Conservation (phyloP, 2,888 invertebrate genomes). For the Meghimatium bilineatum region DNA sequence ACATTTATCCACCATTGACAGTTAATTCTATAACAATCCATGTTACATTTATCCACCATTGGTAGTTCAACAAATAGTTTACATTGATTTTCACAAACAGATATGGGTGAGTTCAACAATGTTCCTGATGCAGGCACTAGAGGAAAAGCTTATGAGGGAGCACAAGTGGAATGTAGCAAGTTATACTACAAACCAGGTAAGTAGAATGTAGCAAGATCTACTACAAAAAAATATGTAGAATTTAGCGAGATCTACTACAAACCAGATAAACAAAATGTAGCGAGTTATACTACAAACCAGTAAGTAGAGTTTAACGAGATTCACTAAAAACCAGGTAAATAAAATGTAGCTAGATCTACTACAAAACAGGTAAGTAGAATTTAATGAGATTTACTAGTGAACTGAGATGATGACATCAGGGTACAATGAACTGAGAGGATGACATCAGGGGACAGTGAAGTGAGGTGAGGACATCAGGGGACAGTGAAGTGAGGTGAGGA, state of each 20-base stretch:
- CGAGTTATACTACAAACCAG: too few species aligned
- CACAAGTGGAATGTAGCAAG: conserved; percentile 78
- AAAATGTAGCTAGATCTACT: conserved; percentile 84
- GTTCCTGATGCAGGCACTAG: conserved; percentile 46
- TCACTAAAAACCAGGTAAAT: conserved; percentile 47
- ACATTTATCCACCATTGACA: too few species aligned
- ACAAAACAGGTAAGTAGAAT: conserved; percentile 84
- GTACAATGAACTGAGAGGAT: too few species aligned
- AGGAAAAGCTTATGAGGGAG: conserved; percentile 50
- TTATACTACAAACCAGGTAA: conserved; percentile 90
- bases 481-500: too few species aligned
- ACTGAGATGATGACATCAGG: too few species aligned
- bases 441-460: too few species aligned
- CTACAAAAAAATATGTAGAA: conserved; percentile 52
- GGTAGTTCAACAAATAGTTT: too few species aligned
- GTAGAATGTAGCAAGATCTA: neutral
- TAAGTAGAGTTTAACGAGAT: conserved; percentile 33
- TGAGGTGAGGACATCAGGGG: too few species aligned
- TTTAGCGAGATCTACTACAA: conserved; percentile 80
- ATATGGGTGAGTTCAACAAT: conserved; percentile 49
- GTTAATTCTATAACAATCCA: too few species aligned
- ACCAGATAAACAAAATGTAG: conserved; percentile 80
- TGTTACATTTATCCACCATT: too few species aligned
- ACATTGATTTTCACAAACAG: conserved; percentile 28
- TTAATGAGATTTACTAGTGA: too few species aligned